phyloP scores from a whole-genome alignment of 2,888 invertebrate genomes.

The Elmis aenea region DNA sequence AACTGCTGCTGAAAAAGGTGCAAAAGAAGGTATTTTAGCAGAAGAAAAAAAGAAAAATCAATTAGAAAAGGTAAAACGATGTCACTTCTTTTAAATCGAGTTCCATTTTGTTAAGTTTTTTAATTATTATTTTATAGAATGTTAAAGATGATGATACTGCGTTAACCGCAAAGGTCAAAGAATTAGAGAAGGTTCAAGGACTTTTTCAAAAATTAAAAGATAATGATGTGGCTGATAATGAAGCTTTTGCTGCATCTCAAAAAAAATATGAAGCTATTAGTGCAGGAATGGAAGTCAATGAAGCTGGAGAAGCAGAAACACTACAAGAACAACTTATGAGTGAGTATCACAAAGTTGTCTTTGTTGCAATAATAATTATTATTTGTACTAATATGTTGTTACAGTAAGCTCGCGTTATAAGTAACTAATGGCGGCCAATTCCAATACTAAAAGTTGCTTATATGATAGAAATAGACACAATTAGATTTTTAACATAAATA shows the following conservation, averaged over 20 bases:
- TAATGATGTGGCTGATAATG: constrained; percentile 61
- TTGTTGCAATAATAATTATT: constrained; percentile 3
- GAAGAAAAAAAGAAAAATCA: constrained; percentile 66
- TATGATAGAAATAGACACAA: no score
- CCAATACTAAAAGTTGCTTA: no score
- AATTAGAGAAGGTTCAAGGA: constrained; percentile 55
- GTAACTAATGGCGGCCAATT: no score
- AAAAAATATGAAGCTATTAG: constrained; percentile 78
- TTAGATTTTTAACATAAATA: no score
- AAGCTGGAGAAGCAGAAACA: constrained; percentile 74
- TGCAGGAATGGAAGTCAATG: constrained; percentile 74
- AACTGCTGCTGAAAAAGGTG: constrained; percentile 58
- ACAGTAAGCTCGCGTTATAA: no score
- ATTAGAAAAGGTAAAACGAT: constrained; percentile 50
- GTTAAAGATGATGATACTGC: constrained; percentile 63
- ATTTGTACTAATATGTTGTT: no score
- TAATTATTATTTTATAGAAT: constrained; percentile 38
- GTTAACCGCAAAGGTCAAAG: constrained; percentile 55
- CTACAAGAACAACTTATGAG: constrained; percentile 86
- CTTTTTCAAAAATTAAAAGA: constrained; percentile 65
- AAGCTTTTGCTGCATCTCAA: constrained; percentile 68
- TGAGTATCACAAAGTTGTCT: constrained; percentile 42
- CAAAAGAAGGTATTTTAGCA: constrained; percentile 59
- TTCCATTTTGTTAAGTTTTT: neutral
- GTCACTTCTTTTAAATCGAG: neutral